Conservation (phyloP, 2,888 invertebrate species). For the Strigamia transsilvanica region DNA sequence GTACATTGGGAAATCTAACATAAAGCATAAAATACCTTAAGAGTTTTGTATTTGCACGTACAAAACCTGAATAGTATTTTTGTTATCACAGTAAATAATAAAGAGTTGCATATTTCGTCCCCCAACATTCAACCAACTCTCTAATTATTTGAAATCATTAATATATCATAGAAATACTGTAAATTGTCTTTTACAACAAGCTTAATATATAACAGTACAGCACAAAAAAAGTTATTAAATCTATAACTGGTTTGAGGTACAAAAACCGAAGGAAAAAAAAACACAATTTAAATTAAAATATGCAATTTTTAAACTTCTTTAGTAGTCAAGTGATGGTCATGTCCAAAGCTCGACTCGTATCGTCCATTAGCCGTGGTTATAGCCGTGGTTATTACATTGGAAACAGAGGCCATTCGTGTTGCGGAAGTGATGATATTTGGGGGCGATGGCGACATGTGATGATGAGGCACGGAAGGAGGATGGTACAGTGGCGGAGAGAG, state of each 20-base stretch:
- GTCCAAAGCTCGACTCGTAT: not conserved
- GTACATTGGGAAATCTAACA: not conserved
- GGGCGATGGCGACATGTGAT: not conserved
- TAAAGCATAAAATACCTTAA: not conserved
- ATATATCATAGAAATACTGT: slow-evolving; percentile 2
- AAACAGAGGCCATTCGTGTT: not conserved
- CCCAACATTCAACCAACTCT: not conserved
- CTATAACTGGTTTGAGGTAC: slow-evolving; percentile 1
- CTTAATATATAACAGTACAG: not conserved
- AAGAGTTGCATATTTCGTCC: not conserved
- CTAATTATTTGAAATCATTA: not conserved
- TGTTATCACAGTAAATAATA: not conserved
- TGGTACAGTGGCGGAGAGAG: not conserved
- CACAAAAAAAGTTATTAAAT: not conserved
- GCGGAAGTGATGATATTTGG: not conserved
- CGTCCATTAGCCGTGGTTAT: not conserved
- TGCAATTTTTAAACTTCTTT: not conserved
- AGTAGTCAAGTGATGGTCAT: not conserved
- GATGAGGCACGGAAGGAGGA: not conserved
- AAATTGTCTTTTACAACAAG: not conserved
- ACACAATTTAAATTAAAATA: not conserved
- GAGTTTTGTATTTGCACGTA: not conserved
- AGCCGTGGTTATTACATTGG: not conserved
- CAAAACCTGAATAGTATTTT: not conserved
- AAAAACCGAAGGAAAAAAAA: not conserved